Percentiles rank a stretch among this genome's conserved stretches.
These are phyloP conservation scores for Silurus meridionalis DNA, from an alignment of 2,113 vertebrate species.

Conservation along the genomic window DNA sequence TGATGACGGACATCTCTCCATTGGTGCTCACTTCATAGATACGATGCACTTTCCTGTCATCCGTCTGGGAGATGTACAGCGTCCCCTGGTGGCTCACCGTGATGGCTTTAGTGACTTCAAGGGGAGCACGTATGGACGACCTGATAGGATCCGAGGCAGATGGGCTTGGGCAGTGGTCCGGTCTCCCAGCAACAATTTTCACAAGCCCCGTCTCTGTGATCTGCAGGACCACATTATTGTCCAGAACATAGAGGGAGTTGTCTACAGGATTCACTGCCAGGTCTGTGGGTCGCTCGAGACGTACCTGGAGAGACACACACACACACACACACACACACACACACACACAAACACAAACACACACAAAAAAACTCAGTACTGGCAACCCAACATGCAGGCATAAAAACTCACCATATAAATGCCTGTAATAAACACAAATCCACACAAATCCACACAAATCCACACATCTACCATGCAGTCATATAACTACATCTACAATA, in stretches of 20 bases:
- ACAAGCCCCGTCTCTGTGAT: conserved; percentile 88
- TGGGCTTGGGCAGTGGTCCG: conserved; percentile 96
- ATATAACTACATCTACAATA: background rate
- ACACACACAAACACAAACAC: conserved; percentile 29
- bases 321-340: conserved; percentile 33
- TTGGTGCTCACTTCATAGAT: conserved; percentile 97
- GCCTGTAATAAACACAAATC: background rate
- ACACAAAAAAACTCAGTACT: background rate
- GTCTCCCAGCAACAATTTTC: conserved; percentile 90
- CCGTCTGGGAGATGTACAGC: conserved; percentile 93
- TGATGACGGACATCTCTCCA: conserved; percentile 89
- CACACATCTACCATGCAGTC: background rate
- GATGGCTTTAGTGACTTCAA: conserved; percentile 93
- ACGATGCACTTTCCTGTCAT: conserved; percentile 94
- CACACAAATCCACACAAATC: background rate
- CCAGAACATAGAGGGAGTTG: conserved; percentile 93
- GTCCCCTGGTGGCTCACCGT: conserved; percentile 88
- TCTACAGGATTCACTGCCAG: conserved; percentile 93
- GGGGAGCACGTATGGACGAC: conserved; percentile 85
- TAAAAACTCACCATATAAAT: background rate
- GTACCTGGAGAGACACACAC: conserved; percentile 76
- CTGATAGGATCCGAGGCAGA: conserved; percentile 90
- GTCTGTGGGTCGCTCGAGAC: conserved; percentile 96
- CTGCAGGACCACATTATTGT: conserved; percentile 98
- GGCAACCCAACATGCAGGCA: no score